Evolutionary conservation across 2,888 invertebrate species (phyloP).

Genomic region (Nudaria mundana): DNA sequence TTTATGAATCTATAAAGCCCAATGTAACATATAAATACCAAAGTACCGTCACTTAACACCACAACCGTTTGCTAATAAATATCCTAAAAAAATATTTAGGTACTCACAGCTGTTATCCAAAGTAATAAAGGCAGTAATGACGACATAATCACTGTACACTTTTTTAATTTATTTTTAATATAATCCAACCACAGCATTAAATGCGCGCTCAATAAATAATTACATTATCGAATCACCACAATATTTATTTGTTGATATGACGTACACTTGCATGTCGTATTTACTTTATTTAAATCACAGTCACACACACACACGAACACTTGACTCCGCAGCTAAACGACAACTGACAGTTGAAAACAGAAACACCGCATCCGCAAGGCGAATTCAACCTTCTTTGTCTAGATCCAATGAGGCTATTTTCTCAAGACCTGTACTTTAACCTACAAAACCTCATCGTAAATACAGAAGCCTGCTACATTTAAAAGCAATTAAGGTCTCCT

Average conservation of each 20-base stretch:
- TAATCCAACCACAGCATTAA: slow-evolving; percentile 32
- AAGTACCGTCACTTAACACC: slow-evolving; percentile 3
- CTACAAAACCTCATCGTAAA: slow-evolving; percentile 9
- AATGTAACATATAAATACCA: no score
- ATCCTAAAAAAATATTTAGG: slow-evolving; percentile 5
- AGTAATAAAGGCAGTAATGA: slow-evolving; percentile 48
- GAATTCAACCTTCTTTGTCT: slow-evolving; percentile 9
- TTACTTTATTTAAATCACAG: neutral
- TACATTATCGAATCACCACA: slow-evolving; percentile 46
- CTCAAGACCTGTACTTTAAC: slow-evolving; percentile 30
- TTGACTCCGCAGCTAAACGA: slow-evolving; percentile 36
- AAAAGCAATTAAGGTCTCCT: slow-evolving; percentile 8
- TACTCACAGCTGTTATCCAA: slow-evolving; percentile 55
- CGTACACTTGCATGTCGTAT: slow-evolving; percentile 37
- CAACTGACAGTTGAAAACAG: no score
- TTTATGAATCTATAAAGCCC: neutral
- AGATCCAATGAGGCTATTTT: slow-evolving; percentile 22
- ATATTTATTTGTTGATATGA: slow-evolving; percentile 41
- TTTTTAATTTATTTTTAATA: slow-evolving; percentile 29
- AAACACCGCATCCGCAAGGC: slow-evolving; percentile 21
- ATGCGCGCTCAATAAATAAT: slow-evolving; percentile 38
- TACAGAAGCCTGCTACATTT: neutral
- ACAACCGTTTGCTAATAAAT: slow-evolving; percentile 1
- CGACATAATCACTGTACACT: slow-evolving; percentile 45
- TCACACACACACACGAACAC: slow-evolving; percentile 35